phyloP scores from a whole-genome alignment of 64 coral and sea anemone genomes.

The Anthopleura sola region DNA sequence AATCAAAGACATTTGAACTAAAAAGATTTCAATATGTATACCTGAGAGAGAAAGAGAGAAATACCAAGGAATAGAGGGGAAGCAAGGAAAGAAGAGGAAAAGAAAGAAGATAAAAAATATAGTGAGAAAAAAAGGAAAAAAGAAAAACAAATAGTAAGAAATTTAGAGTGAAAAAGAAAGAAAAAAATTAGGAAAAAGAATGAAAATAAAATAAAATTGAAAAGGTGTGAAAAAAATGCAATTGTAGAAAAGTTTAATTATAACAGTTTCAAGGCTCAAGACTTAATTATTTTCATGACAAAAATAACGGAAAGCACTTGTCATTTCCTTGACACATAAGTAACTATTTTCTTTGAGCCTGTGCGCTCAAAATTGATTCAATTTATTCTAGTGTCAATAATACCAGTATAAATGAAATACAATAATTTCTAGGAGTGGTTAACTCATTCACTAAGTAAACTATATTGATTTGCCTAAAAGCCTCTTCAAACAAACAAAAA shows the following conservation, averaged over 20 bases:
- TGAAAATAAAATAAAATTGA: neutral
- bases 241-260: neutral
- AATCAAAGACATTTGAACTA: neutral
- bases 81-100: neutral
- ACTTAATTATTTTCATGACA: neutral
- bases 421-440: neutral
- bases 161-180: neutral
- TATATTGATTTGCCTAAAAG: neutral
- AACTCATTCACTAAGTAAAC: neutral
- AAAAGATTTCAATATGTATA: neutral
- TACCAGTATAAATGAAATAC: neutral
- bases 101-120: neutral
- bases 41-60: neutral
- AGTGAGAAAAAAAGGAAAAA: neutral
- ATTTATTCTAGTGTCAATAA: neutral
- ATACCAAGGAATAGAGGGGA: neutral
- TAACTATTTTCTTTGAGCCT: neutral
- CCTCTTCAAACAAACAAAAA: too few relatives aligned
- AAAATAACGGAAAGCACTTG: neutral
- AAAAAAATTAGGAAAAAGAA: neutral
- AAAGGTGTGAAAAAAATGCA: neutral
- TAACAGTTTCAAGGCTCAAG: neutral
- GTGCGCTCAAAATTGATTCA: neutral
- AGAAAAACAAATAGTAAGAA: neutral
- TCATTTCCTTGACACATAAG: neutral